Evolutionary conservation across 2,888 invertebrate genomes (phyloP).

Genomic region (Cephus spinipes): DNA sequence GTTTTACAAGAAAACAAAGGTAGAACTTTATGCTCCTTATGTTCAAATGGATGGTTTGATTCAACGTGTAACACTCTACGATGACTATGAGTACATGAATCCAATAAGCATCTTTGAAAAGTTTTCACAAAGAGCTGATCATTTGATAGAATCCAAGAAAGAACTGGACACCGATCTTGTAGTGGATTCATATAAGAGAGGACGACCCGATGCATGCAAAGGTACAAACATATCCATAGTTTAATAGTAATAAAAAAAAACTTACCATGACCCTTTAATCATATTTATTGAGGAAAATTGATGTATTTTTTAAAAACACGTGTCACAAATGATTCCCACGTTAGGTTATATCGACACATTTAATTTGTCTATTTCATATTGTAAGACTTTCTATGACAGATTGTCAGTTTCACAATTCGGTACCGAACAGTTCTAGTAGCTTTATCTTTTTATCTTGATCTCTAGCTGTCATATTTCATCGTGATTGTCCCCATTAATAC

Average conservation of each 20-base stretch:
- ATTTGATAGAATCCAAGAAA: conserved; percentile 70
- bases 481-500: neutral
- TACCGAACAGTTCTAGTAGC: neutral
- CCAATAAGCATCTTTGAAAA: conserved; percentile 57
- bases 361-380: neutral
- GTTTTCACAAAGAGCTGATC: conserved; percentile 73
- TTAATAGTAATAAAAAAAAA: neutral
- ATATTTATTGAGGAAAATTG: neutral
- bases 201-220: conserved; percentile 77
- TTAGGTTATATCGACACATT: neutral
- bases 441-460: neutral
- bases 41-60: conserved; percentile 79
- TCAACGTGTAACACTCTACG: conserved; percentile 72
- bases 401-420: neutral
- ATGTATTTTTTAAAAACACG: neutral
- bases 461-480: neutral
- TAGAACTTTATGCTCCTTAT: conserved; percentile 85
- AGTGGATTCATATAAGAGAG: conserved; percentile 74
- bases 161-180: conserved; percentile 69
- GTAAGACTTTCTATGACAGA: neutral
- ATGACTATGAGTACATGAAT: conserved; percentile 71
- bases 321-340: neutral
- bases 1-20: conserved; percentile 79
- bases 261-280: neutral
- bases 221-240: conserved; percentile 66